Evolutionary conservation across 1,140 invertebrate species (phyloP).

Genomic region (Meteorus sp.): DNA sequence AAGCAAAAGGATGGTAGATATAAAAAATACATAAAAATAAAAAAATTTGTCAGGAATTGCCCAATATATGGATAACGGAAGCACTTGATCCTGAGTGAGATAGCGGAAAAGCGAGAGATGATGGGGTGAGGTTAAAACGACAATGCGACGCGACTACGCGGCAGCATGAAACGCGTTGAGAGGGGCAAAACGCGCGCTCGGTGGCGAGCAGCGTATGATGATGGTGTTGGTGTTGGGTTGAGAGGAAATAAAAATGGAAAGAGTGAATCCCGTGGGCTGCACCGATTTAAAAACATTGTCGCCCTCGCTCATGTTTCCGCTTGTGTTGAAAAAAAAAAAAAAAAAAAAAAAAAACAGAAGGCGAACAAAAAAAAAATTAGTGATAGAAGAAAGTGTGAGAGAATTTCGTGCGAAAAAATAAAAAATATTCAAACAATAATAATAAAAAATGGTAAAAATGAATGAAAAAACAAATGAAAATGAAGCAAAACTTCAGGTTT

Average conservation of each 20-base stretch:
- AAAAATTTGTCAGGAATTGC: constrained; percentile 14
- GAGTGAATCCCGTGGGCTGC: not conserved
- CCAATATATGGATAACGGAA: constrained; percentile 6
- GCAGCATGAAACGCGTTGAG: constrained; percentile 17
- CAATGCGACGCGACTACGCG: constrained; percentile 25
- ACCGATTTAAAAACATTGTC: constrained; percentile 28
- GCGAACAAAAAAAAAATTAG: too few species aligned
- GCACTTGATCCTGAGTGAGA: constrained; percentile 18
- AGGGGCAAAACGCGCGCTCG: constrained; percentile 3
- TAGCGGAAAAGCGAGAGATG: constrained; percentile 23
- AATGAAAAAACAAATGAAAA: too few species aligned
- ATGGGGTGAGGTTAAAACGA: constrained; percentile 23
- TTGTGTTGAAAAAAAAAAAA: too few species aligned
- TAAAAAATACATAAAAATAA: too few species aligned
- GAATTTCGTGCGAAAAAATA: too few species aligned
- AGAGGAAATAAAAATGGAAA: not conserved
- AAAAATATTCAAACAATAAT: too few species aligned
- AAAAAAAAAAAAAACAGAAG: too few species aligned
- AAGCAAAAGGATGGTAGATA: too few species aligned
- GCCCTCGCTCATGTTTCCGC: constrained; percentile 5
- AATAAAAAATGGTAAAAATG: too few species aligned
- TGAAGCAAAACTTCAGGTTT: too few species aligned
- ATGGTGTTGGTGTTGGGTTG: not conserved
- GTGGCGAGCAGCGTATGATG: not conserved
- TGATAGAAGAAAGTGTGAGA: too few species aligned